phyloP scores from a whole-genome alignment of 1,140 invertebrate genomes.

The Melipona quadrifasciata region DNA sequence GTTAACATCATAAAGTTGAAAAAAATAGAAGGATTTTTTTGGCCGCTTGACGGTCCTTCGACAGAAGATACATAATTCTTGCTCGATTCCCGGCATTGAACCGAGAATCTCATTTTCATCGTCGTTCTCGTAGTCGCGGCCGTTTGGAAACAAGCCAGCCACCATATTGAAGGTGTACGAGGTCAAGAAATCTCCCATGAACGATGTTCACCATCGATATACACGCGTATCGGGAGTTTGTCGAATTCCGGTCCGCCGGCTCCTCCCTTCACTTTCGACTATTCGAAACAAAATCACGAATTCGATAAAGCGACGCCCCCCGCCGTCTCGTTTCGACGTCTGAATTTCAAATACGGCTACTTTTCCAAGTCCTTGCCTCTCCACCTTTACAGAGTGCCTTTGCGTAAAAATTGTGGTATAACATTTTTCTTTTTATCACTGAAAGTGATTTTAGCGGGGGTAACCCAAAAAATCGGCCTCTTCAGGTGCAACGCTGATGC shows the following conservation, averaged over 20 bases:
- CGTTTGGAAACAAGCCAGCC: constrained; percentile 57
- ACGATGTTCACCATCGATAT: constrained; percentile 18
- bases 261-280: not conserved
- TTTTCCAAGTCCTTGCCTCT: not conserved
- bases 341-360: not conserved
- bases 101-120: constrained; percentile 55
- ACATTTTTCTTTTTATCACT: too few relatives aligned
- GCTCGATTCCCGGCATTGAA: constrained; percentile 16
- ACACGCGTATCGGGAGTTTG: not conserved
- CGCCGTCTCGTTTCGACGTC: not conserved
- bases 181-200: not conserved
- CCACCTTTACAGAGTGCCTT: not conserved
- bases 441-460: too few relatives aligned
- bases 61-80: constrained; percentile 34
- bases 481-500: too few relatives aligned
- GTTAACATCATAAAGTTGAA: too few relatives aligned
- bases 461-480: too few relatives aligned
- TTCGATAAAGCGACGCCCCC: not conserved
- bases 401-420: too few relatives aligned
- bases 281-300: not conserved
- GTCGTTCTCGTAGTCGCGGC: constrained; percentile 26
- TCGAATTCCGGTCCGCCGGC: not conserved
- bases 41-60: constrained; percentile 28
- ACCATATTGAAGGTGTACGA: constrained; percentile 42
- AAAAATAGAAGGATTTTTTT: not conserved